Conservation (phyloP, 2,888 invertebrate genomes). For the Melangyna quadrimaculata region DNA sequence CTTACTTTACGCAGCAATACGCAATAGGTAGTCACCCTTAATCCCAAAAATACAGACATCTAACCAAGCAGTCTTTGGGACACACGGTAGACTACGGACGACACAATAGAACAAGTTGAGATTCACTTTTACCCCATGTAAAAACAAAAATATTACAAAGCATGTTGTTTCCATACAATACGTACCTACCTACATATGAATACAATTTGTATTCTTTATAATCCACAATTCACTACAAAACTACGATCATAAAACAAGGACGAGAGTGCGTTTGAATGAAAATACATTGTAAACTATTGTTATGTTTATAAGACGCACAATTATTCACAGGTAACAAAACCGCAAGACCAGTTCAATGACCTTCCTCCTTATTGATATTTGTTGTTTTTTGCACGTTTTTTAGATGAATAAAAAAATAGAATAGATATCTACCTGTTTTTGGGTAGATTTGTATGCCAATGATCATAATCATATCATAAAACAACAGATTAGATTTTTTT, state of each 20-base stretch:
- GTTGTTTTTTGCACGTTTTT: constrained; percentile 30
- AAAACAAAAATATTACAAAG: constrained; percentile 12
- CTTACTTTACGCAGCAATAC: background rate
- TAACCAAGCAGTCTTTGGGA: background rate
- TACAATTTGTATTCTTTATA: constrained; percentile 1
- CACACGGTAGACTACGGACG: constrained; percentile 17
- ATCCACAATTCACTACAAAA: constrained; percentile 40
- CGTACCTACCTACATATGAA: too few species aligned
- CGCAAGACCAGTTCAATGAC: constrained; percentile 57
- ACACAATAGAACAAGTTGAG: constrained; percentile 63
- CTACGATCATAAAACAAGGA: constrained; percentile 25
- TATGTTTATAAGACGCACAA: constrained; percentile 19
- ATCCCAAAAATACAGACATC: constrained; percentile 30
- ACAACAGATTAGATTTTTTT: constrained; percentile 7
- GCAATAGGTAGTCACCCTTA: constrained; percentile 56
- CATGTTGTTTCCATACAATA: constrained; percentile 22
- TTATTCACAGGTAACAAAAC: constrained; percentile 50
- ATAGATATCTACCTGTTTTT: background rate
- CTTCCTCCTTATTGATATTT: constrained; percentile 24
- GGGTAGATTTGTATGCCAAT: background rate
- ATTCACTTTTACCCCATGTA: constrained; percentile 37
- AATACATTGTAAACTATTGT: constrained; percentile 8
- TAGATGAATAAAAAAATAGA: background rate
- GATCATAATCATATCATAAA: background rate
- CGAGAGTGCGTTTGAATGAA: constrained; percentile 19